Conservation (phyloP, 2,888 invertebrate species). For the Ferrisia virgata region DNA sequence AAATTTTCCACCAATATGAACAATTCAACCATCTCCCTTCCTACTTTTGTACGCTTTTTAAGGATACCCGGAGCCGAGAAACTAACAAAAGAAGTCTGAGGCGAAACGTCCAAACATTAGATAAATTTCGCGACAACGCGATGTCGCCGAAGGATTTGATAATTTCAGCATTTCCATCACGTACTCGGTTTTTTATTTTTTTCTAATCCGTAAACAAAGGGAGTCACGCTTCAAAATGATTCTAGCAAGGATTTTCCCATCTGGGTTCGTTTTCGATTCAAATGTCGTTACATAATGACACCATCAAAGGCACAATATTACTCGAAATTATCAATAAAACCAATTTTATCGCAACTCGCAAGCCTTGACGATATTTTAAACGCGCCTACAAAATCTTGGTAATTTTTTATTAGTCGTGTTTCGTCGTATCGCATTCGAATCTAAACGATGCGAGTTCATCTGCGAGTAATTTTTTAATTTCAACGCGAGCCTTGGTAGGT, state of each 20-base stretch:
- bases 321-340: background rate
- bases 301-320: background rate
- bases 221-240: background rate
- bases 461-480: background rate
- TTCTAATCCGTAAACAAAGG: slow-evolving; percentile 27
- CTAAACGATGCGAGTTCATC: background rate
- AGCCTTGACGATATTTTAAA: background rate
- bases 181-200: background rate
- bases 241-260: background rate
- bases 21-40: no score
- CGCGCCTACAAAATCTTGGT: background rate
- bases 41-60: no score
- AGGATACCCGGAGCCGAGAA: background rate
- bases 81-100: background rate
- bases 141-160: background rate
- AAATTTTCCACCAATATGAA: background rate
- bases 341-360: background rate
- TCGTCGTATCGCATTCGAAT: background rate
- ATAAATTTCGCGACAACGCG: background rate
- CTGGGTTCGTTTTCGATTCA: background rate
- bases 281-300: background rate
- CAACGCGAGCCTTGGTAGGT: background rate
- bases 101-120: background rate
- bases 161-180: slow-evolving; percentile 5
- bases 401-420: background rate